Conservation (phyloP, 1,140 invertebrate species). For the Pseudomyrmex sp. region DNA sequence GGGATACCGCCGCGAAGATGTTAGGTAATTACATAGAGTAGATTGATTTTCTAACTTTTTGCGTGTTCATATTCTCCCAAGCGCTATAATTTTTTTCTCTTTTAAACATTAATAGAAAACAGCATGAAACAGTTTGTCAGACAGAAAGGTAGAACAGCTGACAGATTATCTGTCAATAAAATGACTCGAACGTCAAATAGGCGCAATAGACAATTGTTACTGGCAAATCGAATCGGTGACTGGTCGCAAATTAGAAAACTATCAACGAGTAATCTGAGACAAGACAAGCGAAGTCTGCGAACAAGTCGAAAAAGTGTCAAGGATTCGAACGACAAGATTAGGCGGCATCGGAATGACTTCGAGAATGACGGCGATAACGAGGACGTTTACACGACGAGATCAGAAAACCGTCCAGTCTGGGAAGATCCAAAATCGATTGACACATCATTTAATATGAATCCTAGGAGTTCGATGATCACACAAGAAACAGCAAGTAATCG, state of each 20-base stretch:
- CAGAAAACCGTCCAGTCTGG: conserved; percentile 3
- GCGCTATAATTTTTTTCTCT: neutral
- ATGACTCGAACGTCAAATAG: neutral
- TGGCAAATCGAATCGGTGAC: neutral
- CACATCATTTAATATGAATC: conserved; percentile 7
- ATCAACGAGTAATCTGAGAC: neutral
- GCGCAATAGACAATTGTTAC: neutral
- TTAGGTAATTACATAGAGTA: conserved; percentile 22
- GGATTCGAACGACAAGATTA: neutral
- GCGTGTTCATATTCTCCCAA: neutral
- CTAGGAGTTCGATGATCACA: neutral
- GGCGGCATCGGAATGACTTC: neutral
- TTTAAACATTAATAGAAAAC: neutral
- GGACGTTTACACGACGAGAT: neutral
- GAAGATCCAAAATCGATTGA: neutral
- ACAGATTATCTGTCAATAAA: neutral
- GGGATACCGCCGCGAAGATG: neutral
- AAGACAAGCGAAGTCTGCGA: neutral
- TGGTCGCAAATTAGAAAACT: neutral
- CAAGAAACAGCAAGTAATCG: neutral
- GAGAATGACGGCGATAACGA: neutral
- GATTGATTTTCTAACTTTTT: neutral
- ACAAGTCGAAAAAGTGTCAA: conserved; percentile 11
- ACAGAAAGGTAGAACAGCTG: neutral
- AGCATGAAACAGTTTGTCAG: neutral